These are phyloP conservation scores for Grapholita molesta DNA, from an alignment of 1,140 invertebrate species.

Conservation along the genomic window DNA sequence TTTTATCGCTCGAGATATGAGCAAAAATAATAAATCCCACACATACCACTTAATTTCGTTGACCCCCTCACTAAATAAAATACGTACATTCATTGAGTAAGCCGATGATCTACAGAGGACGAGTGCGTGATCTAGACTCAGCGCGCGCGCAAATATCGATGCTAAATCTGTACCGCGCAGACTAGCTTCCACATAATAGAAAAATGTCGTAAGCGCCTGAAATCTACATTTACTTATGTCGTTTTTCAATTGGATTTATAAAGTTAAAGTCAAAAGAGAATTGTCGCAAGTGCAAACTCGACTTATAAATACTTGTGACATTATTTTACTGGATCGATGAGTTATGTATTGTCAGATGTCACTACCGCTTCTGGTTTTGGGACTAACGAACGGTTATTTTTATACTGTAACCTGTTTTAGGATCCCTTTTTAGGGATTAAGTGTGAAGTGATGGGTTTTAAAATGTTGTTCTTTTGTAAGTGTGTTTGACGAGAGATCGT, in stretches of 20 bases:
- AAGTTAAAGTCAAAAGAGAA: not conserved
- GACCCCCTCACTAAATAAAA: conserved; percentile 16
- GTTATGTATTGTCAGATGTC: conserved; percentile 55
- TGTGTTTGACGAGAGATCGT: not conserved
- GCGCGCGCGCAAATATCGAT: conserved; percentile 53
- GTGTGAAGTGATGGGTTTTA: not conserved
- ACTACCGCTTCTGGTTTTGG: conserved; percentile 52
- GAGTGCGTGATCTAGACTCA: conserved; percentile 31
- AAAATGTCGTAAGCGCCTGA: not conserved
- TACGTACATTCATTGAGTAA: conserved; percentile 20
- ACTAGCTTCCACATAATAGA: conserved; percentile 12
- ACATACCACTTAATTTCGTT: not conserved
- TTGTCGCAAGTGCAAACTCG: not conserved
- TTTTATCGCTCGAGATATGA: not conserved
- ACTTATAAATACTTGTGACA: not conserved
- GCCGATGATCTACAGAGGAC: conserved; percentile 22
- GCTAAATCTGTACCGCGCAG: conserved; percentile 49
- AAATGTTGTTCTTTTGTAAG: not conserved
- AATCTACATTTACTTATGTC: not conserved
- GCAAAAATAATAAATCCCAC: not conserved
- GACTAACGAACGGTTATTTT: conserved; percentile 46
- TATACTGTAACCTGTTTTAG: conserved; percentile 42
- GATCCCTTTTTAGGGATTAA: conserved; percentile 5
- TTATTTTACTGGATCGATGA: conserved; percentile 19
- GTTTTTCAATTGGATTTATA: not conserved